A percentile compares a stretch with the other conserved stretches of the same genome.
These are phyloP conservation scores for Porites lobata DNA, from an alignment of 92 coral and sea anemone genomes.

Conservation along the genomic window DNA sequence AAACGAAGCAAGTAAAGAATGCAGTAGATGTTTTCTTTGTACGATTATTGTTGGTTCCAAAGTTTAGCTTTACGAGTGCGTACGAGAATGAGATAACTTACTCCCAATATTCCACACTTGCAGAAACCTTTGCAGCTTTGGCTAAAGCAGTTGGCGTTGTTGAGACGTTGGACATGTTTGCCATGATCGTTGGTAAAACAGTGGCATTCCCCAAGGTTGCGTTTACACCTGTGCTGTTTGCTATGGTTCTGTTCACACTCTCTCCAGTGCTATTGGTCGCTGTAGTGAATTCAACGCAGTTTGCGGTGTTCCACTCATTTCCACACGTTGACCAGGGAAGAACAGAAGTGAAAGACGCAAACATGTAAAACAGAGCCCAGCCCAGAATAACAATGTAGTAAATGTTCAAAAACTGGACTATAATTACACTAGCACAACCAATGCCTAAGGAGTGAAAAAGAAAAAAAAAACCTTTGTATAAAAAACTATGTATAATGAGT, in stretches of 20 bases:
- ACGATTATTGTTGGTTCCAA: background rate
- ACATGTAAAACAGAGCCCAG: conserved; percentile 89
- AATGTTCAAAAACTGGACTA: conserved; percentile 83
- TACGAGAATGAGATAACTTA: conserved; percentile 42
- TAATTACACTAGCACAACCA: conserved; percentile 91
- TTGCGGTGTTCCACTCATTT: conserved; percentile 80
- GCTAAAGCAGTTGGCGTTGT: conserved; percentile 37
- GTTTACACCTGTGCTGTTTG: background rate
- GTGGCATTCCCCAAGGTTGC: background rate
- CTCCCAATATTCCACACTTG: conserved; percentile 89
- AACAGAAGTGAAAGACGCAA: conserved; percentile 74
- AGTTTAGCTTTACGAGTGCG: background rate
- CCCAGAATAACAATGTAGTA: conserved; percentile 89
- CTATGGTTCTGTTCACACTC: background rate
- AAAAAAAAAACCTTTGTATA: no score
- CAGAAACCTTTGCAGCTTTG: conserved; percentile 44
- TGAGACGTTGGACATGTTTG: conserved; percentile 20
- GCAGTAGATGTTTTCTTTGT: no score
- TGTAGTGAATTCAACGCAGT: conserved; percentile 40
- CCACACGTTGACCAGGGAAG: conserved; percentile 90
- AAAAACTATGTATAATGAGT: no score
- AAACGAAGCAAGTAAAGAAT: no score
- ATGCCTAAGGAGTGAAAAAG: conserved; percentile 56
- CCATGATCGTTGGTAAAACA: background rate
- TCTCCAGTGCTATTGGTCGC: background rate